These are phyloP conservation scores for Alentia gelatinosa DNA, from an alignment of 2,888 invertebrate species.

Conservation along the genomic window DNA sequence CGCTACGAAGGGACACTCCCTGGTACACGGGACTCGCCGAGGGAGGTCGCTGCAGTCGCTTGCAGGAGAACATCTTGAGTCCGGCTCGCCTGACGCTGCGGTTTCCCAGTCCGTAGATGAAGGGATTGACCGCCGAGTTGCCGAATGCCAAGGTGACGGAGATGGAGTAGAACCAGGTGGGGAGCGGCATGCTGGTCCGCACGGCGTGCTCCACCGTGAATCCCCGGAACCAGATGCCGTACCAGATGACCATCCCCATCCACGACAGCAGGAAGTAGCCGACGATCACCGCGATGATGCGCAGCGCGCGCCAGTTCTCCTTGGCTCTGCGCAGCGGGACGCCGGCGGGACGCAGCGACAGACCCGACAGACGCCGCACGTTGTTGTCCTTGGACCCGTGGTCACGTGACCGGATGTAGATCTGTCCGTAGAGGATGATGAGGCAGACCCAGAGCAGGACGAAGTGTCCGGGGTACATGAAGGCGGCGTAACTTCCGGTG, in stretches of 20 bases:
- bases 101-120: slow-evolving; percentile 73
- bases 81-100: slow-evolving; percentile 57
- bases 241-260: slow-evolving; percentile 61
- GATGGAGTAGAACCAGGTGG: slow-evolving; percentile 62
- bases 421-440: slow-evolving; percentile 58
- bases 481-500: slow-evolving; percentile 58
- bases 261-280: slow-evolving; percentile 62
- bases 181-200: slow-evolving; percentile 30
- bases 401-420: slow-evolving; percentile 57
- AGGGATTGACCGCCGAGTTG: slow-evolving; percentile 74
- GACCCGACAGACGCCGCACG: slow-evolving; percentile 53
- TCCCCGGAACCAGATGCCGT: slow-evolving; percentile 57
- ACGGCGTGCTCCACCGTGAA: slow-evolving; percentile 56
- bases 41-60: background rate
- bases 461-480: slow-evolving; percentile 61
- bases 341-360: slow-evolving; percentile 17
- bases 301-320: slow-evolving; percentile 61
- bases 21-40: background rate
- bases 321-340: slow-evolving; percentile 38
- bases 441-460: slow-evolving; percentile 60
- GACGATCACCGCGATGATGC: slow-evolving; percentile 58
- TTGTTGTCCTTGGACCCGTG: background rate
- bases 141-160: slow-evolving; percentile 68
- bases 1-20: background rate
- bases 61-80: background rate